Evolutionary conservation across 2,888 invertebrate species (phyloP).

Genomic region (Vandiemenella viatica): DNA sequence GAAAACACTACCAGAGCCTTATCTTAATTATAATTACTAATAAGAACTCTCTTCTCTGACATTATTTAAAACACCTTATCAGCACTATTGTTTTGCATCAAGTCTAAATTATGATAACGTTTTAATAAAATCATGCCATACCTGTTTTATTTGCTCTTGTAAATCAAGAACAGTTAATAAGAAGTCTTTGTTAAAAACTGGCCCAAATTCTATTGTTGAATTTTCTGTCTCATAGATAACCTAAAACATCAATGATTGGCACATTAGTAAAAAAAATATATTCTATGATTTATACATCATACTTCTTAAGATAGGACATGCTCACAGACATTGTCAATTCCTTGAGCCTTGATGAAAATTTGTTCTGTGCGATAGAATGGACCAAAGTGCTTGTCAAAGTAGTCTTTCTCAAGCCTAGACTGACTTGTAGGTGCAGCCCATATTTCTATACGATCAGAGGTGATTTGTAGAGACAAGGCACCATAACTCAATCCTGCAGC

Average conservation of each 20-base stretch:
- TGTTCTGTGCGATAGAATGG: slow-evolving; percentile 85
- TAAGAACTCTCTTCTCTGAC: too few species aligned
- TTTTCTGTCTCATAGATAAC: neutral
- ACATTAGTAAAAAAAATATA: neutral
- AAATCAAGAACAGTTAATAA: slow-evolving; percentile 52
- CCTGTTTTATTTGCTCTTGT: slow-evolving; percentile 47
- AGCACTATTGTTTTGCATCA: too few species aligned
- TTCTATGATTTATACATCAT: neutral
- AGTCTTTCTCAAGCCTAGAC: slow-evolving; percentile 69
- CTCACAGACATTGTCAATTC: slow-evolving; percentile 35
- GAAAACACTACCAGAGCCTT: too few species aligned
- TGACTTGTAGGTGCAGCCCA: slow-evolving; percentile 78
- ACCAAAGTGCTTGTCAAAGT: slow-evolving; percentile 71
- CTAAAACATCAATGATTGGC: neutral
- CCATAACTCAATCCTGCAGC: slow-evolving; percentile 50
- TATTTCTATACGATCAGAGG: slow-evolving; percentile 79
- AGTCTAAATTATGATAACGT: too few species aligned
- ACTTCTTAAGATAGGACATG: neutral
- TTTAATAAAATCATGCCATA: too few species aligned
- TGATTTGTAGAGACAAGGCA: slow-evolving; percentile 49
- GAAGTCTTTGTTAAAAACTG: slow-evolving; percentile 64
- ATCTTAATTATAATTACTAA: too few species aligned
- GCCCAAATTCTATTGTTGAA: slow-evolving; percentile 44
- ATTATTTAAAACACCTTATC: too few species aligned
- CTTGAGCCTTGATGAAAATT: slow-evolving; percentile 58